Evolutionary conservation across 2,888 invertebrate genomes (phyloP), one percentile per base, ranked within the genome.

Genomic region (Agriopis marginaria): DNA sequence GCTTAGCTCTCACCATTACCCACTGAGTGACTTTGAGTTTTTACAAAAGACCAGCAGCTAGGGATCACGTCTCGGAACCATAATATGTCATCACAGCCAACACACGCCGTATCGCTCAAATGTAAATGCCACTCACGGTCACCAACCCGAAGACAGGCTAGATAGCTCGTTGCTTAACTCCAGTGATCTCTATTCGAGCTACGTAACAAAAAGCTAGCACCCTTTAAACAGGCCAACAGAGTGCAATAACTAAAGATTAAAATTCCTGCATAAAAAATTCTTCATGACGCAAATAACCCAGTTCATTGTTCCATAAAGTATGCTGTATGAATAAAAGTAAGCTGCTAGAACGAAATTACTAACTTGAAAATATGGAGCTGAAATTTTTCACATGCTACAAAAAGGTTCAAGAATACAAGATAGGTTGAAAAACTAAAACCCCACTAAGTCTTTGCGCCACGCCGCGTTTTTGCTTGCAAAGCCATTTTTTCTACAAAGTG

Each of bases 261-360:
- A 55, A 55, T 32, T 59, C 58, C 17, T 40, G 54, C 32, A 68
- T 61, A 64, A 55, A 64, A n/a, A 64, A 64, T 68, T 32, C 44
- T 63, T 11, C 44, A 44, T 64, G 50, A 64, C 64, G 63, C 56
- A 58, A 55, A 42, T 60, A 54, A 47, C 5, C 40, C 55, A 54
- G 63, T 10, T 32, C 49, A 53, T 59, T 62, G 55, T 62, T 68
- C 42, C 45, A 32, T 40, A 42, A 51, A 54, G 58, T 51, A 7
- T 53, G 40, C 6, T 17, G 7, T 47, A 53, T 39, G 45, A 68
- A 68, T 53, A 56, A 50, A 61, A 49, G 44, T 62, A 42, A 40
- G 42, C 17, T 44, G 40, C 17, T 39, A 44, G 61, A 42, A 62
- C n/a, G 5, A 62, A 62, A 62, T 62, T 49, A 49, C 49, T 49